phyloP scores from a whole-genome alignment of 2,113 vertebrate genomes.

The Salvelinus fontinalis region DNA sequence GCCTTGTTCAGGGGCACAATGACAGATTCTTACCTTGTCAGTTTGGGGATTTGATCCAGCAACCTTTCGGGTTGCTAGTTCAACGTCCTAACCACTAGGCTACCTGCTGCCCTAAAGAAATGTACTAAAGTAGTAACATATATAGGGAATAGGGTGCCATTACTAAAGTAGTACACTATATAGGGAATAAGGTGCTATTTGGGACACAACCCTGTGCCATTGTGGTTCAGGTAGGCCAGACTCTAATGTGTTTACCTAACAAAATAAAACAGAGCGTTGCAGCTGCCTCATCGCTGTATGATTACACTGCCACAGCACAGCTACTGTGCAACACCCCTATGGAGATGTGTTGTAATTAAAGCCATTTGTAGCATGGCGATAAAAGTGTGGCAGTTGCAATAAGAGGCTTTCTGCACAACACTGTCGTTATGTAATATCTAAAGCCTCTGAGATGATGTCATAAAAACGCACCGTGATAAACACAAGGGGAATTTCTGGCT shows the following conservation, averaged over 20 bases:
- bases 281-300: background rate
- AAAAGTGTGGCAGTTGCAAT: background rate
- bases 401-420: background rate
- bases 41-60: no score
- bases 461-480: background rate
- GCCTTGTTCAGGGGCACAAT: no score
- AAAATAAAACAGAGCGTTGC: background rate
- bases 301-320: background rate
- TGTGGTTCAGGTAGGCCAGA: background rate
- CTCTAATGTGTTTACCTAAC: slow-evolving; percentile 1
- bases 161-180: no score
- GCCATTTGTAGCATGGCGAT: background rate
- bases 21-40: no score
- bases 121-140: no score
- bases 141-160: no score
- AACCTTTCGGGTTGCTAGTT: no score
- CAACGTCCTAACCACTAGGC: no score
- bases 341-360: background rate
- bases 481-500: no score
- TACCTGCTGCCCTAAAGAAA: no score
- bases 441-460: background rate
- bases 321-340: background rate
- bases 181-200: no score
- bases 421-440: background rate
- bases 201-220: background rate